Percentiles rank a stretch among this genome's conserved stretches.
Evolutionary conservation across 2,113 vertebrate species (phyloP).

Genomic region (Eudyptes chrysolophus): DNA sequence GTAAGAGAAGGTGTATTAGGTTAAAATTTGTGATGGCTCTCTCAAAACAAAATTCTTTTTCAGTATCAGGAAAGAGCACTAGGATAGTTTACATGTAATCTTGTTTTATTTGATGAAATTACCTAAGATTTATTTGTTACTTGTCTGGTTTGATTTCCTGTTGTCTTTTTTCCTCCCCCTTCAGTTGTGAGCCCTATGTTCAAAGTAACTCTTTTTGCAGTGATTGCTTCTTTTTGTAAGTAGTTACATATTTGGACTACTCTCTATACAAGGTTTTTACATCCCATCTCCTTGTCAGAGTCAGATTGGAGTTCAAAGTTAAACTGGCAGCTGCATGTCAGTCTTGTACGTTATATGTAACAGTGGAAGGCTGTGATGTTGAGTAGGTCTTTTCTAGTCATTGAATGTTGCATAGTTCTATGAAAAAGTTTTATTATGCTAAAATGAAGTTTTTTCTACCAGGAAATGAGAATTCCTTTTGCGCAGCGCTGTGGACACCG

Average conservation of each 20-base stretch:
- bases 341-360: accelerated
- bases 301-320: background rate
- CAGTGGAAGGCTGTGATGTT: background rate
- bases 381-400: background rate
- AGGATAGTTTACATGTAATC: background rate
- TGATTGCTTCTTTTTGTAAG: background rate
- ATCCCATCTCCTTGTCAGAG: background rate
- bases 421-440: background rate
- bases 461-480: background rate
- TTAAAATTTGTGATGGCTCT: background rate
- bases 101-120: background rate
- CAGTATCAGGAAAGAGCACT: background rate
- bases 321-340: background rate
- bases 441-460: background rate
- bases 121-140: background rate
- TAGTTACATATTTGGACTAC: background rate
- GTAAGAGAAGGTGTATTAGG: background rate
- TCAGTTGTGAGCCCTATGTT: background rate
- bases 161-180: background rate
- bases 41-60: background rate
- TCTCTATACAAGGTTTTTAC: background rate
- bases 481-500: background rate
- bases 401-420: background rate
- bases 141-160: background rate
- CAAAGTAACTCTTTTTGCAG: background rate